Evolutionary conservation across 2,888 invertebrate species (phyloP), one percentile per base, ranked within the genome.

Genomic region (Lithosia quadra): DNA sequence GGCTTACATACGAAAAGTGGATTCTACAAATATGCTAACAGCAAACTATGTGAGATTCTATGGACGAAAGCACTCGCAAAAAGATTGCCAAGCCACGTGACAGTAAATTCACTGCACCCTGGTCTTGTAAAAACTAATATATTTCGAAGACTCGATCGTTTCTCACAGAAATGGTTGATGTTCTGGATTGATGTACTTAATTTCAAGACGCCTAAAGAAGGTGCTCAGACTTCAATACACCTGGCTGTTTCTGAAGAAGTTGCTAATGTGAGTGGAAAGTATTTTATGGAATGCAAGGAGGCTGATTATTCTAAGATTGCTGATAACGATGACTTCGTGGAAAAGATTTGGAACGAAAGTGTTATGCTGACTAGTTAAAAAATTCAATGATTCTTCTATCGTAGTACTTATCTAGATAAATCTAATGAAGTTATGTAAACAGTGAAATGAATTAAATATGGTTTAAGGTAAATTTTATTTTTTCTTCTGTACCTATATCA

Each of bases 101-200:
- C 97, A 0, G 97, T 96, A 0, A 98, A 98, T 85, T 97, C 96
- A 74, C 89, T 98, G 63, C 98, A 98, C 91, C 98, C 98, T 0
- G 98, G 98, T 15, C 92, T 97, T 86, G 97, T 98, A 53, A 96
- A 97, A 85, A 97, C 97, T 0, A 97, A 97, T 21, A 97, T 98
- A 65, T 97, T 97, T 96, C 95, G 96, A 53, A 96, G 95, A 79
- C 89, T 96, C 15, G 96, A 96, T 0, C 64, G 74, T 0, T 9
- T 67, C 2, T 0, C 55, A 0, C 87, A 96, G 1, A 96, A 95
- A 24, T 90, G 96, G 0, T 74, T 97, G 72, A 87, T 93, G 73
- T 82, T 95, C 9, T 87, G 97, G 4, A 91, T 96, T 0, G 96
- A 96, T 79, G 88, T 95, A 0, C 92, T 97, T 1, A 66, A 58